Evolutionary conservation across 1,140 invertebrate species (phyloP).

Genomic region (Asobara japonica): DNA sequence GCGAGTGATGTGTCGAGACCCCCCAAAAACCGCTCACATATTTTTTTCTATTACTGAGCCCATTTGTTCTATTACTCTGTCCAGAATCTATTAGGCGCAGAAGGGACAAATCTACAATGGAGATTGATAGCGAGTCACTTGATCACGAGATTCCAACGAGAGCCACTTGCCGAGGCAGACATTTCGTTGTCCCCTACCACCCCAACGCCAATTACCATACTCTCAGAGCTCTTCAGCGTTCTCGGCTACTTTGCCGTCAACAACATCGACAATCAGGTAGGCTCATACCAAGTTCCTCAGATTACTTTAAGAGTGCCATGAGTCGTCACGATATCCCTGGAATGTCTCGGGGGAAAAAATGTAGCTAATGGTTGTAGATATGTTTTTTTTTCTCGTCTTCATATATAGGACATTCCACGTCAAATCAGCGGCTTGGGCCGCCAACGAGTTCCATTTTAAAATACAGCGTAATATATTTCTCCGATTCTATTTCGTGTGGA

Average conservation of each 20-base stretch:
- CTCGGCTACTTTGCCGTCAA: conserved; percentile 85
- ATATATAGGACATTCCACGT: too few relatives aligned
- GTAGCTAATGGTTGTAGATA: conserved; percentile 19
- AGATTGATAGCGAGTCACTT: conserved; percentile 88
- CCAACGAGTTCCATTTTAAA: too few relatives aligned
- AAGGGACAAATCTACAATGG: conserved; percentile 87
- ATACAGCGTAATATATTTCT: too few relatives aligned
- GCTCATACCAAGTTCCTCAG: conserved; percentile 15
- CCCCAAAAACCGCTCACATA: not conserved
- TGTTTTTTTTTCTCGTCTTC: not conserved
- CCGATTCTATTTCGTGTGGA: too few relatives aligned
- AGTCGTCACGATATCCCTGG: conserved; percentile 20
- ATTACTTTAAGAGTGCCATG: conserved; percentile 18
- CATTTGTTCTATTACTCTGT: too few relatives aligned
- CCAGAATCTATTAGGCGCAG: conserved; percentile 84
- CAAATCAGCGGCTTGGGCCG: too few relatives aligned
- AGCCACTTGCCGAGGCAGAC: conserved; percentile 64
- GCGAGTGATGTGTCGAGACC: too few relatives aligned
- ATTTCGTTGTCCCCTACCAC: conserved; percentile 43
- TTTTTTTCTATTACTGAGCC: too few relatives aligned
- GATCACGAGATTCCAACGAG: conserved; percentile 78
- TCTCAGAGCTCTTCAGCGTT: conserved; percentile 80
- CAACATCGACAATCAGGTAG: conserved; percentile 85
- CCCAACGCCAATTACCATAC: conserved; percentile 61
- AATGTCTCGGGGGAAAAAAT: conserved; percentile 21